phyloP scores from a whole-genome alignment of 1,140 invertebrate species.

The Drosophila elegans region DNA sequence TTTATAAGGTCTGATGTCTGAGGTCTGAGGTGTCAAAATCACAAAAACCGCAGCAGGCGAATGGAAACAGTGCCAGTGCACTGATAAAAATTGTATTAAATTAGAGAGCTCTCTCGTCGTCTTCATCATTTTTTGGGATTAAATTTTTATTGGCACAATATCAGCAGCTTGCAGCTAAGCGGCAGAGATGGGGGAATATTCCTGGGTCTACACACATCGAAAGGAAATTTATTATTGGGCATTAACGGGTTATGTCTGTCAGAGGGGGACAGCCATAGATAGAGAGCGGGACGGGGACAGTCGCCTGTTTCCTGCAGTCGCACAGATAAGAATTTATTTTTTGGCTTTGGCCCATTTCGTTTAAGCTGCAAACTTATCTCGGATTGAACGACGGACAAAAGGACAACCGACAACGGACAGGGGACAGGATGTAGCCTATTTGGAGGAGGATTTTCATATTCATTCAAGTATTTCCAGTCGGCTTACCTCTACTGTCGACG shows the following conservation, averaged over 20 bases:
- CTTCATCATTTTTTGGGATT: constrained; percentile 60
- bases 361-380: constrained; percentile 49
- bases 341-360: constrained; percentile 51
- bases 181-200: constrained; percentile 3
- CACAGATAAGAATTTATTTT: constrained; percentile 65
- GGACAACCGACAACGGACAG: constrained; percentile 20
- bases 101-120: constrained; percentile 47
- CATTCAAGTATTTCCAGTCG: background rate
- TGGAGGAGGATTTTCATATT: background rate
- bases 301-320: constrained; percentile 46
- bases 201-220: constrained; percentile 17
- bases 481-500: constrained; percentile 84
- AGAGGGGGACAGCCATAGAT: constrained; percentile 1
- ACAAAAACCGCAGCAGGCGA: constrained; percentile 30
- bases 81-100: constrained; percentile 77
- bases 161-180: constrained; percentile 46
- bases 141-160: constrained; percentile 83
- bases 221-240: constrained; percentile 71
- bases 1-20: constrained; percentile 8
- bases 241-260: constrained; percentile 71
- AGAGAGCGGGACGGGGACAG: background rate
- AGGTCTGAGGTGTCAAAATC: constrained; percentile 61
- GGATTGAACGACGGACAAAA: constrained; percentile 46
- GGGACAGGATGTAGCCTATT: constrained; percentile 12
- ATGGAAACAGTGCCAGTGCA: constrained; percentile 39